Evolutionary conservation across 2,888 invertebrate genomes (phyloP).

Genomic region (Emesis furor): DNA sequence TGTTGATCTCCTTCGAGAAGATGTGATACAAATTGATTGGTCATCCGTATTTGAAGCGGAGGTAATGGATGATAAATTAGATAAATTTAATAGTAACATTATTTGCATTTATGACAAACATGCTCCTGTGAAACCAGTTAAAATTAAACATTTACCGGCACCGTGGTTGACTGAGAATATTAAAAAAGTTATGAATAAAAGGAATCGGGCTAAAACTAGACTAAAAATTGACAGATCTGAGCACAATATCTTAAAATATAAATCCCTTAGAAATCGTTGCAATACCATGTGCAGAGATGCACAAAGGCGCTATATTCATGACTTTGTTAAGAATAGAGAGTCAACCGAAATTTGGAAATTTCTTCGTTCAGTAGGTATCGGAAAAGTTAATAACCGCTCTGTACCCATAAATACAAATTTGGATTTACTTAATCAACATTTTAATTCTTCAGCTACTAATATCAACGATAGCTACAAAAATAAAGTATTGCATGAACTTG

Average conservation of each 20-base stretch:
- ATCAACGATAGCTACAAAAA: too few relatives aligned
- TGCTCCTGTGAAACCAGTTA: constrained; percentile 20
- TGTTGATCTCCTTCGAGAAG: neutral
- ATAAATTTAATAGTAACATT: too few relatives aligned
- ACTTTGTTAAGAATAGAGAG: neutral
- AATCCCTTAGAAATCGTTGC: constrained; percentile 25
- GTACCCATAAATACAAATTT: too few relatives aligned
- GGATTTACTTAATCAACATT: too few relatives aligned
- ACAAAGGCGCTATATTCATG: constrained; percentile 5
- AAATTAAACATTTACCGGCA: constrained; percentile 51
- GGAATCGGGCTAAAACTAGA: constrained; percentile 12
- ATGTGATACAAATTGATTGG: neutral
- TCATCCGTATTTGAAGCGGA: neutral
- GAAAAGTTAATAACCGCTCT: too few relatives aligned
- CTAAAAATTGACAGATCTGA: constrained; percentile 11
- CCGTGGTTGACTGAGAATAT: constrained; percentile 44
- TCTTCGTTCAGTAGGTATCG: neutral
- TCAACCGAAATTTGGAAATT: constrained; percentile 18
- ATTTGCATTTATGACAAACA: neutral
- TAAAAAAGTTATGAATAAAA: neutral
- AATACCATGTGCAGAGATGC: constrained; percentile 22
- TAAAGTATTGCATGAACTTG: too few relatives aligned
- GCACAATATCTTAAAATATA: neutral
- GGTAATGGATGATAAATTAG: neutral
- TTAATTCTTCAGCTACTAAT: too few relatives aligned